A percentile compares a stretch with the other conserved stretches of the same genome.
Conservation (phyloP, 1,140 invertebrate genomes). For the Pseudomyrmex sp. region DNA sequence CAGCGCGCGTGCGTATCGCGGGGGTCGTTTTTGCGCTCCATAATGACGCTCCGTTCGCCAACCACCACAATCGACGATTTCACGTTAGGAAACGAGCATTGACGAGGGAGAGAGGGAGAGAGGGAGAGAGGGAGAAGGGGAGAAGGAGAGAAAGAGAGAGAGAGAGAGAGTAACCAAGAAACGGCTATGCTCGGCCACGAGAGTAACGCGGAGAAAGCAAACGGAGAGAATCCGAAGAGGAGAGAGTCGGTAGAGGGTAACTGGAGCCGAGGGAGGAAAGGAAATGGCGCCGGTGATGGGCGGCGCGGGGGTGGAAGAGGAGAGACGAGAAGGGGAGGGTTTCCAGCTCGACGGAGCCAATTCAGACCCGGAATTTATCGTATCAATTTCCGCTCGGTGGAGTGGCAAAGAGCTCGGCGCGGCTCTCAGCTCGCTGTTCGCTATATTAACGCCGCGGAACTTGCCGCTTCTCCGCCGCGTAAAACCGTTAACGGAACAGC, state of each 20-base stretch:
- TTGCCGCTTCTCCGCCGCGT: conserved; percentile 66
- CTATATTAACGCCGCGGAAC: conserved; percentile 84
- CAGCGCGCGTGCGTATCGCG: neutral
- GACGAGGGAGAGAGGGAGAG: neutral
- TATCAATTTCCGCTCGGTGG: conserved; percentile 89
- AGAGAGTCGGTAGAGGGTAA: conserved; percentile 61
- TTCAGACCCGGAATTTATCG: conserved; percentile 89
- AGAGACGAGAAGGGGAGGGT: conserved; percentile 72
- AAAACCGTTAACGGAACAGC: conserved; percentile 29
- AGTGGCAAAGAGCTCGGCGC: conserved; percentile 87
- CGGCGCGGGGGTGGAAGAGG: conserved; percentile 32
- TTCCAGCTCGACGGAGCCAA: conserved; percentile 87
- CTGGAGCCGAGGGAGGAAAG: conserved; percentile 66
- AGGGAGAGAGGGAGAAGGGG: neutral
- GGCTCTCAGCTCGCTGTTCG: conserved; percentile 78
- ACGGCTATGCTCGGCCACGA: conserved; percentile 5
- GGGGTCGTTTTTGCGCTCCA: neutral
- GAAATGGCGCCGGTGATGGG: conserved; percentile 61
- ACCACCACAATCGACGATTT: conserved; percentile 18
- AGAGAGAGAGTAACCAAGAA: conserved; percentile 38
- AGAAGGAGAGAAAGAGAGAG: neutral
- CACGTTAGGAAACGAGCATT: conserved; percentile 37
- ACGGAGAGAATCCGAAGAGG: conserved; percentile 53
- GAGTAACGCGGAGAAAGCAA: conserved; percentile 9
- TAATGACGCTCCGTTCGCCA: conserved; percentile 31